These are phyloP conservation scores for Rynchops niger DNA, from an alignment of 2,113 vertebrate genomes.

Conservation along the genomic window DNA sequence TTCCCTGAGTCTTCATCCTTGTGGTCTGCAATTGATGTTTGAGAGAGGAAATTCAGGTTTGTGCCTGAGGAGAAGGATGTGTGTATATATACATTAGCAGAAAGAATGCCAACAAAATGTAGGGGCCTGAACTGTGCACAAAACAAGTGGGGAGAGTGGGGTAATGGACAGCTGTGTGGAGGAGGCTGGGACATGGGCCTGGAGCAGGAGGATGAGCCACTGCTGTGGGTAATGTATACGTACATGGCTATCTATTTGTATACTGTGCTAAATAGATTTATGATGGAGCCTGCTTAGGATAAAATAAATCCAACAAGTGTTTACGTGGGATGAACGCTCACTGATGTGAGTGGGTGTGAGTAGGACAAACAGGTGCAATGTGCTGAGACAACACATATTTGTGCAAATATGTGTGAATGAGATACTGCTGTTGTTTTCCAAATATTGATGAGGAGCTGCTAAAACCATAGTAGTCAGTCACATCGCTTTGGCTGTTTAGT, in stretches of 20 bases:
- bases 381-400: neutral
- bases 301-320: neutral
- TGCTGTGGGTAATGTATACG: rapidly evolving
- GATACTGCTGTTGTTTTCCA: neutral
- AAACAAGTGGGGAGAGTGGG: neutral
- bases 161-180: neutral
- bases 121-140: neutral
- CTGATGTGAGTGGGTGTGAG: neutral
- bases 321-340: neutral
- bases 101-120: neutral
- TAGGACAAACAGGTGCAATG: neutral
- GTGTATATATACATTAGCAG: neutral
- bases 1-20: neutral
- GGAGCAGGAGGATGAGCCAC: neutral
- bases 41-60: neutral
- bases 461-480: neutral
- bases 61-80: neutral
- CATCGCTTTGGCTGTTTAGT: neutral
- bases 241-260: neutral
- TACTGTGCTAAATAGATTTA: neutral
- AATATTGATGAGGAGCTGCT: neutral
- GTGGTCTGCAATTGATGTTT: too few species aligned
- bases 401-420: neutral
- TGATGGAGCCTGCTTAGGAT: neutral
- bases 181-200: neutral